phyloP scores from a whole-genome alignment of 2,888 invertebrate genomes.

The Baccha elongata region DNA sequence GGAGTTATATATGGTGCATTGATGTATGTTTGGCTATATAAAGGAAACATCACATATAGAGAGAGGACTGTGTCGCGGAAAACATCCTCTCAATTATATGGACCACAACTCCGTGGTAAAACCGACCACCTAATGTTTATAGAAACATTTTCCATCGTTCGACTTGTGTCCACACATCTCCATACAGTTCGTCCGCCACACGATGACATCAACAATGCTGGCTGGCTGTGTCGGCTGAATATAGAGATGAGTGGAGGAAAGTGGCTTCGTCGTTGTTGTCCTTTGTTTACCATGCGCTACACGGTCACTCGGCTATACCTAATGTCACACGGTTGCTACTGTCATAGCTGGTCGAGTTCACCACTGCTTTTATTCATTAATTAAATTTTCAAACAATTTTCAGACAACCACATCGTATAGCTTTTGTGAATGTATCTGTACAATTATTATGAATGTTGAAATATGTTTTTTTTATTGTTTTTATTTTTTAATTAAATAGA shows the following conservation, averaged over 20 bases:
- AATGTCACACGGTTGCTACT: slow-evolving; percentile 50
- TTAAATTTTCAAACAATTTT: slow-evolving; percentile 74
- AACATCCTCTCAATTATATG: slow-evolving; percentile 72
- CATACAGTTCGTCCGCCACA: background rate
- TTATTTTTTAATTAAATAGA: background rate
- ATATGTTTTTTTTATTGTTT: background rate
- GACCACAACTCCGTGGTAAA: slow-evolving; percentile 70
- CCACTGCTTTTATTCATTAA: slow-evolving; percentile 60
- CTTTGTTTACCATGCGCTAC: slow-evolving; percentile 43
- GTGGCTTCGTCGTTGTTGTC: slow-evolving; percentile 40
- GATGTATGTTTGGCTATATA: slow-evolving; percentile 1
- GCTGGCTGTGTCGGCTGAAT: background rate
- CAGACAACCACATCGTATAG: slow-evolving; percentile 56
- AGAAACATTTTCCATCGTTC: slow-evolving; percentile 57
- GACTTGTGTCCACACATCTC: slow-evolving; percentile 41
- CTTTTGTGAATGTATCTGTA: slow-evolving; percentile 44
- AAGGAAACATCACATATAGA: background rate
- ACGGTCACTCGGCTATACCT: slow-evolving; percentile 15
- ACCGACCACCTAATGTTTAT: slow-evolving; percentile 60
- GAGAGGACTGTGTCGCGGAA: slow-evolving; percentile 44
- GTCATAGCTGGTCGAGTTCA: slow-evolving; percentile 8
- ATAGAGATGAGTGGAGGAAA: background rate
- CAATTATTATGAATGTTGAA: slow-evolving; percentile 4
- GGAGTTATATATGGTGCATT: slow-evolving; percentile 21
- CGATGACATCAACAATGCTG: background rate